phyloP scores from a whole-genome alignment of 2,797 vertebrate genomes.

The Spea hammondii region DNA sequence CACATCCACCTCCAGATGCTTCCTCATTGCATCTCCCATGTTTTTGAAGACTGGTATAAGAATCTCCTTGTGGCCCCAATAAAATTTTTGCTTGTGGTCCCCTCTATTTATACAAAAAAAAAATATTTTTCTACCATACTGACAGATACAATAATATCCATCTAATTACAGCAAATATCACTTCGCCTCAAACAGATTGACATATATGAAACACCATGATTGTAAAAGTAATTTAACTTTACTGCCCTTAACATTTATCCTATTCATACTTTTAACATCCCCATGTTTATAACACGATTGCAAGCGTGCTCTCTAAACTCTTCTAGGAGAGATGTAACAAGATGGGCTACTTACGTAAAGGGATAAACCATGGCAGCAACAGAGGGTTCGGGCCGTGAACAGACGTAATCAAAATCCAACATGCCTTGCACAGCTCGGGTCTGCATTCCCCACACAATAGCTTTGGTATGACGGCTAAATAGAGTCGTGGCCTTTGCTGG shows the following conservation, averaged over 20 bases:
- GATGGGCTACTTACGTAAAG: constrained; percentile 76
- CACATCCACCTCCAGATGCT: constrained; percentile 91
- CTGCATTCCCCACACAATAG: constrained; percentile 99
- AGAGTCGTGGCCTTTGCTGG: constrained; percentile 89
- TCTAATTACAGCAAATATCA: too few relatives aligned
- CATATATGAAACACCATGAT: too few relatives aligned
- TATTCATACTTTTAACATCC: too few relatives aligned
- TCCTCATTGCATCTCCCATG: constrained; percentile 94
- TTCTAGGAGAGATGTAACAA: too few relatives aligned
- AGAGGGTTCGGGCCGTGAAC: constrained; percentile 83
- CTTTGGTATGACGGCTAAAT: constrained; percentile 88
- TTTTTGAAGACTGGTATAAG: constrained; percentile 93
- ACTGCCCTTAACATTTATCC: too few relatives aligned
- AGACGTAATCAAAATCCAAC: constrained; percentile 97
- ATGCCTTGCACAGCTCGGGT: constrained; percentile 89
- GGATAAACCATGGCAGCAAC: constrained; percentile 97
- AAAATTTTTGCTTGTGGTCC: constrained; percentile 98
- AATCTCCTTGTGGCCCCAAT: constrained; percentile 99
- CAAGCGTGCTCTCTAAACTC: too few relatives aligned
- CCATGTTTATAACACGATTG: too few relatives aligned
- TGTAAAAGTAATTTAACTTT: too few relatives aligned
- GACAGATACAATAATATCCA: too few relatives aligned
- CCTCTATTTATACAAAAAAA: constrained; percentile 69
- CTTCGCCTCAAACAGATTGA: too few relatives aligned
- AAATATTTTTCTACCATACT: too few relatives aligned